Evolutionary conservation across 2,888 invertebrate genomes (phyloP).

Genomic region (Empis livida): DNA sequence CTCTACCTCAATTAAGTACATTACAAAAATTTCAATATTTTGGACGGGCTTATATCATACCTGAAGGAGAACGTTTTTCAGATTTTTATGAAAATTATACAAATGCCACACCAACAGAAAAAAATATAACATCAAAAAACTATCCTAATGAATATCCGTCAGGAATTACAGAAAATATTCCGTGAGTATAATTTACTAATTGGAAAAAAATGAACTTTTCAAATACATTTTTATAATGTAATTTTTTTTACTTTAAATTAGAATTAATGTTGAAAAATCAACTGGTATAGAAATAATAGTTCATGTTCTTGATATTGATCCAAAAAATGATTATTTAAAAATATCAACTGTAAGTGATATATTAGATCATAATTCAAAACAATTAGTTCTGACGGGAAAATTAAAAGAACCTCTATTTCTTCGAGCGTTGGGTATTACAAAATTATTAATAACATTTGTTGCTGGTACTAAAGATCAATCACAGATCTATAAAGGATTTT

Average conservation of each 20-base stretch:
- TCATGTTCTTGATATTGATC: constrained; percentile 13
- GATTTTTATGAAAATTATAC: background rate
- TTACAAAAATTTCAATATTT: constrained; percentile 9
- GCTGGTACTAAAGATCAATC: constrained; percentile 4
- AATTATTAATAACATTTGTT: constrained; percentile 11
- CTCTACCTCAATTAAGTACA: constrained; percentile 10
- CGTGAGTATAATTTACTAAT: constrained; percentile 8
- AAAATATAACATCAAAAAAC: constrained; percentile 9
- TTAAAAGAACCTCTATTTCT: constrained; percentile 11
- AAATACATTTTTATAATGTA: background rate
- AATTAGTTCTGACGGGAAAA: constrained; percentile 13
- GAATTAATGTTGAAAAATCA: background rate
- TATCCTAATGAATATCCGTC: constrained; percentile 12
- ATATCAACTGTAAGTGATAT: constrained; percentile 5
- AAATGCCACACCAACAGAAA: background rate
- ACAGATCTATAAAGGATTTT: constrained; percentile 12
- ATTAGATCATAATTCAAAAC: background rate
- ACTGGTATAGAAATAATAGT: constrained; percentile 10
- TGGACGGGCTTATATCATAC: constrained; percentile 7
- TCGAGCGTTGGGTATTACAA: constrained; percentile 7
- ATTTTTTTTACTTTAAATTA: background rate
- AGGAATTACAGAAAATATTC: background rate
- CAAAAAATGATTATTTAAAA: constrained; percentile 11
- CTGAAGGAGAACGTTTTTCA: background rate
- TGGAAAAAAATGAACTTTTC: background rate